Conservation (phyloP, 2,888 invertebrate species). For the Diadegma fenestrale region DNA sequence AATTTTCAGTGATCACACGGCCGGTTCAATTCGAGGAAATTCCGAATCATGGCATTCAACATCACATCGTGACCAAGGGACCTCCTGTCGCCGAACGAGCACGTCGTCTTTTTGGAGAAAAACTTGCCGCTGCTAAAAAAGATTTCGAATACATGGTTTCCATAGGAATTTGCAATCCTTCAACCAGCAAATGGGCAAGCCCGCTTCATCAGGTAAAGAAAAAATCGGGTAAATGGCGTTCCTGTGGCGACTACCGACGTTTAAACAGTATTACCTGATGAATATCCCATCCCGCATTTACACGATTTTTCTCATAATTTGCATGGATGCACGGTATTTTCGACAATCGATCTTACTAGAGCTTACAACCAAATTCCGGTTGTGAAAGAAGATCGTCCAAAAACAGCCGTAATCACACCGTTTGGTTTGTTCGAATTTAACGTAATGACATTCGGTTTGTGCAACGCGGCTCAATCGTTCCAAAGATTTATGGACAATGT, state of each 20-base stretch:
- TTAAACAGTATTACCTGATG: slow-evolving; percentile 60
- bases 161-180: slow-evolving; percentile 74
- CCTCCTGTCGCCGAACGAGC: slow-evolving; percentile 63
- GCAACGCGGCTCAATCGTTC: not conserved
- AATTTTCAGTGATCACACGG: no score
- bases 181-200: slow-evolving; percentile 73
- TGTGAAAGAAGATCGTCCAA: not conserved
- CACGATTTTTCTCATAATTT: slow-evolving; percentile 29
- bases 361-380: slow-evolving; percentile 67
- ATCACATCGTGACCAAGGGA: no score
- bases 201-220: slow-evolving; percentile 60
- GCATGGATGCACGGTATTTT: slow-evolving; percentile 23
- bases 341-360: slow-evolving; percentile 52
- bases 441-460: not conserved
- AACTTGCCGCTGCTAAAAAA: slow-evolving; percentile 68
- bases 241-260: slow-evolving; percentile 38
- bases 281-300: slow-evolving; percentile 52
- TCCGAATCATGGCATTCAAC: no score
- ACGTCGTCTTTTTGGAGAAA: slow-evolving; percentile 70
- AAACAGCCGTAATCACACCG: slow-evolving; percentile 43
- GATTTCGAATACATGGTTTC: slow-evolving; percentile 72
- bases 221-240: slow-evolving; percentile 34
- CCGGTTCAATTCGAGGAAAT: no score
- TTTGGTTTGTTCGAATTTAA: slow-evolving; percentile 12
- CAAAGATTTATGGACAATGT: not conserved